Conservation (phyloP, 2,113 vertebrate genomes). For the Sus scrofa region T2T-Sscrofa CM000812.6:68198501-68199000, state of each 20-base stretch:
- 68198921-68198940: conserved; percentile 18
- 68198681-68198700: not conserved
- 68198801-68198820: conserved; percentile 1
- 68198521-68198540: not conserved
- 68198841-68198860: not conserved
- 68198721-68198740: not conserved
- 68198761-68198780: not conserved
- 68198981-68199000: not conserved
- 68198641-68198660: not conserved
- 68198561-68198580: not conserved
- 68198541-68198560: not conserved
- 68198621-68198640: not conserved
- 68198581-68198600: not conserved
- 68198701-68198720: not conserved
- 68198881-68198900: not conserved
- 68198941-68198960: conserved; percentile 25
- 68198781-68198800: not conserved
- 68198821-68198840: not conserved
- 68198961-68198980: conserved; percentile 2
- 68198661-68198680: not conserved
- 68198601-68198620: not conserved
- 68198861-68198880: not conserved
- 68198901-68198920: not conserved
- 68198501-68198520: not conserved
- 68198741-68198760: not conserved